Percentiles rank a stretch among this genome's conserved stretches.
These are phyloP conservation scores for Polydrusus pterygomalis DNA, from an alignment of 2,888 invertebrate species.

Conservation along the genomic window DNA sequence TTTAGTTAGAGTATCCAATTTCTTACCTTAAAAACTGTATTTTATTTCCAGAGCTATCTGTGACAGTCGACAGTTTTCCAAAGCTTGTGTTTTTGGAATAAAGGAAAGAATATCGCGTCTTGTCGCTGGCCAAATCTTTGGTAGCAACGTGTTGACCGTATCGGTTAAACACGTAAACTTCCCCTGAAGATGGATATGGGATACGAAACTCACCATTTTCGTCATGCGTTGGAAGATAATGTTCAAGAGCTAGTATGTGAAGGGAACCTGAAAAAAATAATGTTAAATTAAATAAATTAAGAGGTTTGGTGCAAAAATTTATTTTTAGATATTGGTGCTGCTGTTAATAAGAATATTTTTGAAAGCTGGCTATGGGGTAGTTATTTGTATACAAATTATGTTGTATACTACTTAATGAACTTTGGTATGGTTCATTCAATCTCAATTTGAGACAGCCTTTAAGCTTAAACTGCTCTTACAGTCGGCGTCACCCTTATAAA, in stretches of 20 bases:
- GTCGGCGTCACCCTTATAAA: too few relatives aligned
- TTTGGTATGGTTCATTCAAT: too few relatives aligned
- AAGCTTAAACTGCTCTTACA: too few relatives aligned
- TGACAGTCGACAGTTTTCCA: slow-evolving; percentile 94
- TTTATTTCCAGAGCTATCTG: slow-evolving; percentile 87
- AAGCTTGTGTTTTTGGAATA: slow-evolving; percentile 98
- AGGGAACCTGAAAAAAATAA: slow-evolving; percentile 75
- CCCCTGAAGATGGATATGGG: slow-evolving; percentile 93
- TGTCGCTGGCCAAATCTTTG: slow-evolving; percentile 95
- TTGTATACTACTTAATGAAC: too few relatives aligned
- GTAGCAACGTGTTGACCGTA: slow-evolving; percentile 98
- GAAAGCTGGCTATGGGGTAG: too few relatives aligned
- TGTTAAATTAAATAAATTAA: too few relatives aligned
- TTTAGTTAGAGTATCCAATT: neutral
- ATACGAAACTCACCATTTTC: slow-evolving; percentile 95
- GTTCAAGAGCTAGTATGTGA: slow-evolving; percentile 89
- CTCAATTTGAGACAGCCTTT: too few relatives aligned
- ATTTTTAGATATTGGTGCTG: too few relatives aligned
- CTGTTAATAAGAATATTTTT: too few relatives aligned
- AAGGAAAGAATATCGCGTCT: slow-evolving; percentile 94
- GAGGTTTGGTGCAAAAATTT: too few relatives aligned
- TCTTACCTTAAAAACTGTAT: slow-evolving; percentile 55
- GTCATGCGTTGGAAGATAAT: slow-evolving; percentile 90
- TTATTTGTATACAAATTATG: too few relatives aligned
- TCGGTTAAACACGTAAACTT: slow-evolving; percentile 85